Conservation (phyloP, 2,113 vertebrate genomes). For the Psilopsiagon aymara region DNA sequence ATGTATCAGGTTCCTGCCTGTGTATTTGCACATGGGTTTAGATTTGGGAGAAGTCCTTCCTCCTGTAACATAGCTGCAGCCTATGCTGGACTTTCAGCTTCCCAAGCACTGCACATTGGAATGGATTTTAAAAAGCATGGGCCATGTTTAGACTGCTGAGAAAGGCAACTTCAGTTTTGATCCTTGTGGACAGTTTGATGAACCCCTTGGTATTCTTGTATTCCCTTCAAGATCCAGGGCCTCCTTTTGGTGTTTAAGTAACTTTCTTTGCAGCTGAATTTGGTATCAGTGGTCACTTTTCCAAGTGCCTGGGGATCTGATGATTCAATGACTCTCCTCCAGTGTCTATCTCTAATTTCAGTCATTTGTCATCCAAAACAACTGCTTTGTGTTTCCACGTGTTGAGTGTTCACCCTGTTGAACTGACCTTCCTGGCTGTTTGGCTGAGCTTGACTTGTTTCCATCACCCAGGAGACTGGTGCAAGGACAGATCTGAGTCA, state of each 20-base stretch:
- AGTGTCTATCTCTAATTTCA: not conserved
- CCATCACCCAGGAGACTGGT: accelerated
- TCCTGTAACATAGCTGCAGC: not conserved
- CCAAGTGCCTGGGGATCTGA: no score
- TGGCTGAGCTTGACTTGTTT: not conserved
- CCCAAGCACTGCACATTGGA: not conserved
- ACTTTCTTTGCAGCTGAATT: not conserved
- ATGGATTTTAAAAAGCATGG: not conserved
- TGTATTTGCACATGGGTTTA: not conserved
- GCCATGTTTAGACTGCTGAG: not conserved
- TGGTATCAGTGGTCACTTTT: not conserved
- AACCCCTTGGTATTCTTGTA: not conserved
- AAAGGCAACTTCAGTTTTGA: not conserved
- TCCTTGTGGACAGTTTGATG: not conserved
- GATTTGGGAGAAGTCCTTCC: not conserved
- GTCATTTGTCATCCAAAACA: not conserved
- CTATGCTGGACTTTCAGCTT: not conserved
- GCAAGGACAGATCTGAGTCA: not conserved
- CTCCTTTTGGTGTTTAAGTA: not conserved
- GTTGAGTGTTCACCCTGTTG: not conserved
- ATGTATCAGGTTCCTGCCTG: not conserved
- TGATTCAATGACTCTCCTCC: not conserved
- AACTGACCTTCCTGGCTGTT: not conserved
- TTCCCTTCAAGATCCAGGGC: not conserved
- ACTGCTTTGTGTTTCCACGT: not conserved